phyloP scores from a whole-genome alignment of 2,888 invertebrate species.

The Salpingus planirostris region DNA sequence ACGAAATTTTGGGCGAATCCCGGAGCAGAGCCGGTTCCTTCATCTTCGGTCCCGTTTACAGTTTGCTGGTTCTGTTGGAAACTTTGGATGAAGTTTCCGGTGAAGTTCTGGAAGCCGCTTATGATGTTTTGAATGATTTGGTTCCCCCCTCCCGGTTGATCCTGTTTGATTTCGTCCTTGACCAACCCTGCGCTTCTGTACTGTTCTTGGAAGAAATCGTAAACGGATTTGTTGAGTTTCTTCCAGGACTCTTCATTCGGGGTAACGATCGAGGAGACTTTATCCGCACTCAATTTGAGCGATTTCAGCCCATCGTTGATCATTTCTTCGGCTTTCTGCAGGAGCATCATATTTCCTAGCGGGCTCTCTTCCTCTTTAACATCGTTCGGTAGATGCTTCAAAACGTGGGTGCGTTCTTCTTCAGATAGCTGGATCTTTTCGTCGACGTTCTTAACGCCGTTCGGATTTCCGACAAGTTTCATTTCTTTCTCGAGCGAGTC shows the following conservation, averaged over 20 bases:
- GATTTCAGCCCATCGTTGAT: constrained; percentile 13
- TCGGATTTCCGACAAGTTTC: constrained; percentile 1
- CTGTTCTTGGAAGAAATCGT: constrained; percentile 11
- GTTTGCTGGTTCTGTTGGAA: constrained; percentile 6
- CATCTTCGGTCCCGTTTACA: constrained; percentile 9
- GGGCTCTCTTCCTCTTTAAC: constrained; percentile 2
- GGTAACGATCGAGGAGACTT: constrained; percentile 6
- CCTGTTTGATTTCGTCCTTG: constrained; percentile 9
- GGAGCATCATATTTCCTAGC: neutral
- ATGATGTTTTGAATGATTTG: constrained; percentile 13
- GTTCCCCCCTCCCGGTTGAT: constrained; percentile 4
- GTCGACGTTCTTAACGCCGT: constrained; percentile 22
- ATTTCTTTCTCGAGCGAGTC: constrained; percentile 3
- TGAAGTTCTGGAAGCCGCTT: constrained; percentile 11
- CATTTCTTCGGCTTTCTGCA: constrained; percentile 13
- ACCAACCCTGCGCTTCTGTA: too few relatives aligned
- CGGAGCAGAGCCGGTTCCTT: constrained; percentile 10
- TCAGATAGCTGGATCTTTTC: constrained; percentile 26
- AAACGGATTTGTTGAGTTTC: constrained; percentile 13
- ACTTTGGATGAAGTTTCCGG: constrained; percentile 14
- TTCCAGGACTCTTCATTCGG: constrained; percentile 13
- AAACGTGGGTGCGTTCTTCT: constrained; percentile 19
- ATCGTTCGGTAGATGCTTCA: constrained; percentile 14
- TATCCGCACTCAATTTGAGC: constrained; percentile 11
- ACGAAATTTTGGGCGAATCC: constrained; percentile 15